A percentile compares a stretch with the other conserved stretches of the same genome.
Evolutionary conservation across 2,888 invertebrate species (phyloP).

Genomic region (Megamerina dolium): DNA sequence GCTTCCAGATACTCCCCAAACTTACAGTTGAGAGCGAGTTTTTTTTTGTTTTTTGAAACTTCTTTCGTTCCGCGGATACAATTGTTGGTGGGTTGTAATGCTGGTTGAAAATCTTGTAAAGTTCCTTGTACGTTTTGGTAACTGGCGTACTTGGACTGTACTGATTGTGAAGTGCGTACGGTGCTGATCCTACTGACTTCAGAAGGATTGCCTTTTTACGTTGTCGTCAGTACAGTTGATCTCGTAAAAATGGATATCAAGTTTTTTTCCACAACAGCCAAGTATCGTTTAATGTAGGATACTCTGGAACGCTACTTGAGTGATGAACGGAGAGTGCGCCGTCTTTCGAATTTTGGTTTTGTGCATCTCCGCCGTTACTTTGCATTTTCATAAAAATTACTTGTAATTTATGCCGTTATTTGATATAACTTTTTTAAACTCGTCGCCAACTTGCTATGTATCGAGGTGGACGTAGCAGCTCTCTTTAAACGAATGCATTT

Average conservation of each 20-base stretch:
- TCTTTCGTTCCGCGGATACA: background rate
- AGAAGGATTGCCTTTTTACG: constrained; percentile 1
- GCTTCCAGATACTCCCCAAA: background rate
- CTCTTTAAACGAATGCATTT: too few relatives aligned
- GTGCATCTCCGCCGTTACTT: too few relatives aligned
- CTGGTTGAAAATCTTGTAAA: background rate
- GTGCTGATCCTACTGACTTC: background rate
- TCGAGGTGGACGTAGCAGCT: too few relatives aligned
- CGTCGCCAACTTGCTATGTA: too few relatives aligned
- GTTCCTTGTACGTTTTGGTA: constrained; percentile 1
- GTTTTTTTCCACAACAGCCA: constrained; percentile 1
- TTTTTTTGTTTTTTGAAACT: background rate
- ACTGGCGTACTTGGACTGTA: background rate
- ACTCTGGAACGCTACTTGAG: too few relatives aligned
- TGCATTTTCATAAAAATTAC: too few relatives aligned
- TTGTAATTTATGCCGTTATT: too few relatives aligned
- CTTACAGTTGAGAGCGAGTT: background rate
- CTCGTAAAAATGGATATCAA: too few relatives aligned
- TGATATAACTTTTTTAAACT: too few relatives aligned
- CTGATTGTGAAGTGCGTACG: background rate
- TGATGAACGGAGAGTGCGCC: too few relatives aligned
- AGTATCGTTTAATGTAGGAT: background rate
- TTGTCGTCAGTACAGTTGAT: constrained; percentile 3
- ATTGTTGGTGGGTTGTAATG: constrained; percentile 3
- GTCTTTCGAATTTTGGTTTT: too few relatives aligned